Base-by-base conservation (phyloP, 2,113 vertebrate species). In the Sinosuthora webbiana region DNA sequence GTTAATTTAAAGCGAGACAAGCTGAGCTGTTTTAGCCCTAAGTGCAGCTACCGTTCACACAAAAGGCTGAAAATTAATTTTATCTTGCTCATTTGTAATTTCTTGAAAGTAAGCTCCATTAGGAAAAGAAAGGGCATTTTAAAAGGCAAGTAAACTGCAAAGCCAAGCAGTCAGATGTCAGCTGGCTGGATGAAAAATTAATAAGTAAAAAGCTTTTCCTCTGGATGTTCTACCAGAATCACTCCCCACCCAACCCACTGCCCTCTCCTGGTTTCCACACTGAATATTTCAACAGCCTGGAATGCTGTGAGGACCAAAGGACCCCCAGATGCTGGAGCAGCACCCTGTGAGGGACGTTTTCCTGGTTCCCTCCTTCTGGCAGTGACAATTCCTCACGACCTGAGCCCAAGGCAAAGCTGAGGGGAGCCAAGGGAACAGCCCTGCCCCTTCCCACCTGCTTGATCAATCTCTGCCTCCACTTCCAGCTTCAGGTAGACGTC, bases 401-500 rank as follows among this genome's bases (percentile, higher is more conserved):
- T 35, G 30, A 33, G 11, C 22, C 0, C 56, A 63, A 28, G 25
- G 0, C 23, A 35, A 49, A 53, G 4, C 45, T 0, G 30, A 73
- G 12, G 23, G 31, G 44, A 63, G 67, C 8, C 3, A 18, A 30
- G 35, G 37, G 42, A 35, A 31, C 3, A 69, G 57, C 56, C 27
- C 21, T 2, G 2, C 7, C 64, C 27, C 57, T 60, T 20, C 91
- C 93, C 94, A 99, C 99, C 99, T 95, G 99, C 98, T 98, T 99
- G 98, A 91, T 99, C 99, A 55, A 99, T 99, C 96, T 99, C 99
- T 39, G 99, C 98, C 96, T 99, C 99, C 0, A 99, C 98, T 95
- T 99, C 99, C 87, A 99, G 95, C 81, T 99, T 99, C 84, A 99
- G 98, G 82, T 99, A 99, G 35, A 99, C 99, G 73, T 99, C 99